Base-by-base conservation (phyloP, 2,113 vertebrate genomes). In the Muntiacus reevesi region DNA sequence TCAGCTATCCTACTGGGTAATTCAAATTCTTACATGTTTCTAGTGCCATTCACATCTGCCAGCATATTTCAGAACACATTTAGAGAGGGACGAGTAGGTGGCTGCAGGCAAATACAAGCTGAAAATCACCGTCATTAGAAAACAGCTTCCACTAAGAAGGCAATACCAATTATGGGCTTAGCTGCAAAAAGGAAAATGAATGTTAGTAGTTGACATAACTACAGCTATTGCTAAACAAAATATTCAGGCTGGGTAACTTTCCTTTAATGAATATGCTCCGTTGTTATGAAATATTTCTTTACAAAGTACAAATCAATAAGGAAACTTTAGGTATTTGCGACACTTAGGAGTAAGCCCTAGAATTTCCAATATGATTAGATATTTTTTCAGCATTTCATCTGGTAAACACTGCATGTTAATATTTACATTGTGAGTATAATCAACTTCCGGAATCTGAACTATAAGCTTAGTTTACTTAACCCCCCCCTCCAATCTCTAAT, bases 391-490 rank as follows among this genome's bases (percentile, higher is more conserved):
- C 33, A 82, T 43, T 97, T 96, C 50, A 74, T 62, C 45, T 97
- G 82, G 93, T 91, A 89, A 97, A 95, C 71, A 92, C 74, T 88
- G 54, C 95, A 87, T 93, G 96, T 97, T 96, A 97, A 98, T 97
- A 98, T 97, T 98, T 97, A 95, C 94, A 94, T 83, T 97, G 95
- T 79, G 85, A 97, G 95, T 93, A 87, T 52, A 96, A 95, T 95
- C 94, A 82, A n/a, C 95, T 97, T 98, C 97, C 2, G 30, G 91
- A 96, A 97, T 97, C 78, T 78, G 82, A 97, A 87, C 82, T 79
- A 60, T 92, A 93, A 93, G 36, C 10, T 88, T 67, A 54, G 91
- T 97, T 97, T 97, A 93, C 94, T 94, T 97, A 97, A 95, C 12
- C 47, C 47, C 47, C 47, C 7, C 45, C 45, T 8, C 83, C 60